Conservation (phyloP, 30 jellyfish, hydroid and myxozoan genomes). For the Haliclystus octoradiatus region DNA sequence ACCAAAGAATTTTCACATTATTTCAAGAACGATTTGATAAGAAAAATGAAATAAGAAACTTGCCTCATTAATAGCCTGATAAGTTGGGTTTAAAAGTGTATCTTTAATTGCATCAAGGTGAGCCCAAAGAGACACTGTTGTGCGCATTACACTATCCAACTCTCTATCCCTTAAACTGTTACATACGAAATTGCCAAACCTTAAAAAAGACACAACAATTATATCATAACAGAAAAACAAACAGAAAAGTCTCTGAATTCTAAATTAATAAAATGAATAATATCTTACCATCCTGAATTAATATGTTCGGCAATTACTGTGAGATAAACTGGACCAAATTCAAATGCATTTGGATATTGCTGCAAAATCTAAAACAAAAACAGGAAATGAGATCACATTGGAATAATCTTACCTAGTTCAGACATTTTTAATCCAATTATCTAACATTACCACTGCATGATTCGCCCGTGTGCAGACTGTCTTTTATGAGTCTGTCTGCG, state of each 20-base stretch:
- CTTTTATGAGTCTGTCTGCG: too few relatives aligned
- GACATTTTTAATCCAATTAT: neutral
- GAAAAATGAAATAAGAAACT: neutral
- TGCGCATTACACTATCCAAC: constrained; percentile 46
- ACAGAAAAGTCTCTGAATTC: neutral
- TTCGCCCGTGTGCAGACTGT: too few relatives aligned
- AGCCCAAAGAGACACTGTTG: constrained; percentile 87
- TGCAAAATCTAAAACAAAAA: constrained; percentile 34
- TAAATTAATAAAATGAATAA: neutral
- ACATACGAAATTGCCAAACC: constrained; percentile 87
- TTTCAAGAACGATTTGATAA: too few relatives aligned
- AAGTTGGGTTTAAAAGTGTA: constrained; percentile 18
- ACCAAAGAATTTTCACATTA: too few relatives aligned
- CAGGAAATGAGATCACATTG: neutral
- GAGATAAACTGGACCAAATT: constrained; percentile 39
- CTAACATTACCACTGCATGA: too few relatives aligned
- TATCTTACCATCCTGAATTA: constrained; percentile 80
- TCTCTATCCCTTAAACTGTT: constrained; percentile 58
- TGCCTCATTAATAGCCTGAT: constrained; percentile 30
- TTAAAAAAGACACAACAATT: neutral
- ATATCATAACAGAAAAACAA: too few relatives aligned
- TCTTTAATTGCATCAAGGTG: constrained; percentile 61
- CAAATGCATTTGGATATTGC: constrained; percentile 82
- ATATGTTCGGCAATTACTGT: constrained; percentile 67
- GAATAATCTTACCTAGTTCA: too few relatives aligned